Conservation (phyloP, 2,888 invertebrate species). For the Heliconius erato region DNA sequence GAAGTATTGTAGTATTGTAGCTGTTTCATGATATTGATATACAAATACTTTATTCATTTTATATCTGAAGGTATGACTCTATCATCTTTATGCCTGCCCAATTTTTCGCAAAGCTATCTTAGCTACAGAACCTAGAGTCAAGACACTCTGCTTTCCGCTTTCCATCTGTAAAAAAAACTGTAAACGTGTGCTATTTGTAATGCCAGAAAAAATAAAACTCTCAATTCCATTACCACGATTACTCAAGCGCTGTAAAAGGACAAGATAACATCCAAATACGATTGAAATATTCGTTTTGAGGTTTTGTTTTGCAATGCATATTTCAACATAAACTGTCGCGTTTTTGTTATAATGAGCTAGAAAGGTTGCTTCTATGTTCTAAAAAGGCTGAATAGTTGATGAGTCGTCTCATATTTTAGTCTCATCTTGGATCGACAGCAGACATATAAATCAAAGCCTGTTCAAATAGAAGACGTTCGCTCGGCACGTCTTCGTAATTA, state of each 20-base stretch:
- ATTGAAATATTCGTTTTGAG: conserved; percentile 63
- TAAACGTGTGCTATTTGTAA: background rate
- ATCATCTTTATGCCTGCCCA: background rate
- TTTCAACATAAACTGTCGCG: conserved; percentile 79
- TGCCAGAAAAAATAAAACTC: background rate
- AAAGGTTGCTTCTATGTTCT: conserved; percentile 73
- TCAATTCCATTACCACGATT: conserved; percentile 56
- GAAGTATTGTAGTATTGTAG: background rate
- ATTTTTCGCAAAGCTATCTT: background rate
- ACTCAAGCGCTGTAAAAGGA: conserved; percentile 47
- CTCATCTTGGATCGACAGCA: conserved; percentile 71
- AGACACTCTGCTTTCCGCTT: background rate
- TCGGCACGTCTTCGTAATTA: conserved; percentile 82
- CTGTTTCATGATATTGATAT: background rate
- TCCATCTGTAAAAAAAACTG: background rate
- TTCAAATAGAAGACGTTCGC: conserved; percentile 76
- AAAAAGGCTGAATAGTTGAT: conserved; percentile 83
- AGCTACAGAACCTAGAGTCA: background rate
- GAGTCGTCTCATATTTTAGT: conserved; percentile 82
- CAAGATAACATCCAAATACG: conserved; percentile 64
- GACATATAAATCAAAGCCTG: conserved; percentile 84
- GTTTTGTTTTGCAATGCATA: conserved; percentile 58
- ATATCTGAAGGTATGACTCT: background rate
- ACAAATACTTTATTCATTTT: background rate
- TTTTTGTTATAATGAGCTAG: conserved; percentile 84